Evolutionary conservation across 2,113 vertebrate genomes (phyloP), one percentile per base, ranked within the genome.

Genomic region (Gallinago jamesoni): DNA sequence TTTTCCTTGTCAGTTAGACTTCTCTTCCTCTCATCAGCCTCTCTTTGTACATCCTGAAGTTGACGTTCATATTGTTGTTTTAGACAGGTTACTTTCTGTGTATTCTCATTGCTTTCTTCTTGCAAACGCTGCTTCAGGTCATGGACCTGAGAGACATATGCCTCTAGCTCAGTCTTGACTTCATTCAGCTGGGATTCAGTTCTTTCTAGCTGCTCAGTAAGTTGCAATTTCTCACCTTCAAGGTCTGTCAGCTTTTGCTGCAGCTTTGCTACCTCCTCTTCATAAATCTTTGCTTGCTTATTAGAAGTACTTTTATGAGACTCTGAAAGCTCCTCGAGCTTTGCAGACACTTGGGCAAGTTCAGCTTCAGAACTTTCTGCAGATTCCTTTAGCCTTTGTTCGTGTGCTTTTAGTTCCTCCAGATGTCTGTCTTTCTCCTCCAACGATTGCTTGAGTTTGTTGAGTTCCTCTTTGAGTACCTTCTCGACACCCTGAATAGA

Each of bases 341-440:
- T 98, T 39, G 87, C 76, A 57, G 97, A 97, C 28, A 97, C 47
- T 67, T 95, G 85, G 43, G 94, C 72, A 59, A 96, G 88, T 55
- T 98, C 98, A 70, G 97, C 96, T 84, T 98, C 84, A 87, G 96
- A 94, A 72, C 97, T 98, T 87, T 98, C 92, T n/a, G 95, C 88
- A 82, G 95, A 96, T 59, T 98, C 98, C 69, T 98, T 97, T 35
- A 99, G 93, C 56, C 91, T 93, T 64, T 90, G 97, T 90, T 98
- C 97, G 57, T 24, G 97, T n/a, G 88, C 69, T 74, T 95, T 90
- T 31, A 97, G 94, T 39, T 98, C 98, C 87, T 98, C 94, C 41
- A 99, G 57, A 62, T 97, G 94, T 73, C 97, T 98, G 35, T 99
- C 98, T 68, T 98, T 99, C 79, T 99, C 98, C 75, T 98, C 96